Evolutionary conservation across 2,113 vertebrate genomes (phyloP), one percentile per base, ranked within the genome.

Genomic region (Oostethus manadensis): DNA sequence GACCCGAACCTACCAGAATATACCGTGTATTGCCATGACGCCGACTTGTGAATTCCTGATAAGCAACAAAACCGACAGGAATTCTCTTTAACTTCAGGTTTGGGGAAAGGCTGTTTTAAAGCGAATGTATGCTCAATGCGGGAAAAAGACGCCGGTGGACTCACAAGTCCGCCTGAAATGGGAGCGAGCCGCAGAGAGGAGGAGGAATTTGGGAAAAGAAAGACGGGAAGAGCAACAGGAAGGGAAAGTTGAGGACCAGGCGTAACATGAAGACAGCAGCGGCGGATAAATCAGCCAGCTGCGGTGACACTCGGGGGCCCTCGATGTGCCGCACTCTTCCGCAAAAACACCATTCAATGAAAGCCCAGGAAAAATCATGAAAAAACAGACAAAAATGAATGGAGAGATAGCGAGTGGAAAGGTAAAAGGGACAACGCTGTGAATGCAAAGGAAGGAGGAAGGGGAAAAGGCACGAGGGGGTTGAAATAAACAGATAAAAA

Each of bases 141-240:
- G n/a, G 38, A 42, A 42, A 42, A 14, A 42, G 38, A 42, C 38
- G 14, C 11, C 5, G 7, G 18, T 11, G 18, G 35, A 55, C 35
- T 40, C n/a, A 55, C 10, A 8, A 55, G 6, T 55, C 26, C 1
- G 33, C 2, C 8, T 18, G n/a, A 35, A n/a, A 26, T 43, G 29
- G 58, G 74, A 73, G 79, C 58, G 60, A 56, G 71, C 70, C 64
- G 73, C 51, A 66, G 71, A 82, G 79, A 77, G 69, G 77, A 76
- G 65, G 64, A 81, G 81, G 81, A 87, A 83, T 83, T 80, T 79
- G 65, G 84, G 71, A 82, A 86, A 86, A 86, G 83, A 85, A 88
- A 86, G 75, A 88, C 76, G 79, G 88, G 85, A 89, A 89, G 84
- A 88, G 87, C 87, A 89, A 90, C 88, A 90, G 89, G 88, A 89